These are phyloP conservation scores for Eulemur rufifrons DNA, from an alignment of 2,113 vertebrate genomes.

Conservation along the genomic window DNA sequence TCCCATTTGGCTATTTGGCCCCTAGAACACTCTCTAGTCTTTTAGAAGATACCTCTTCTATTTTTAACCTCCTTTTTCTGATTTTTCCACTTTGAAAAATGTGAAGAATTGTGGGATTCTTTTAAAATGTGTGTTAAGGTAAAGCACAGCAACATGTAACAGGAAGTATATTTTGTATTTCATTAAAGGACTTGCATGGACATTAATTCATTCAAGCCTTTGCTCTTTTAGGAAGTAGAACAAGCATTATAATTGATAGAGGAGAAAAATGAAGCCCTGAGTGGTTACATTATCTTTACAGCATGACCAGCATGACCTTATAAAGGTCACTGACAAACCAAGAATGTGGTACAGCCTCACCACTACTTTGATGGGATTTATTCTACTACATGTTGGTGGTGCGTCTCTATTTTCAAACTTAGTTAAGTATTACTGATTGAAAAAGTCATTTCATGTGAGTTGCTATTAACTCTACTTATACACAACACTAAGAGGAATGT, in stretches of 20 bases:
- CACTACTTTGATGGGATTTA: not conserved
- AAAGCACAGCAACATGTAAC: not conserved
- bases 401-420: not conserved
- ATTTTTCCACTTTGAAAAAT: constrained; percentile 10
- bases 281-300: not conserved
- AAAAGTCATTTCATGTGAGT: not conserved
- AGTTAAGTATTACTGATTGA: not conserved
- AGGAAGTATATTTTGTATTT: not conserved
- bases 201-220: not conserved
- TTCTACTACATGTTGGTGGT: not conserved
- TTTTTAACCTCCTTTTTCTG: constrained; percentile 11
- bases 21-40: not conserved
- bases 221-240: not conserved
- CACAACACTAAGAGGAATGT: not conserved
- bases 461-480: not conserved
- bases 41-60: not conserved
- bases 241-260: not conserved
- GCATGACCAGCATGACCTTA: not conserved
- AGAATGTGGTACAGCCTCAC: not conserved
- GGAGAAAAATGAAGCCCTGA: not conserved
- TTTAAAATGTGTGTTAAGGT: not conserved
- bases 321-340: not conserved
- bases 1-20: not conserved
- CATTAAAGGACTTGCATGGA: not conserved
- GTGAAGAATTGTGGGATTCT: not conserved